Base-by-base conservation (phyloP, 1,140 invertebrate genomes). In the Samia ricini region DNA sequence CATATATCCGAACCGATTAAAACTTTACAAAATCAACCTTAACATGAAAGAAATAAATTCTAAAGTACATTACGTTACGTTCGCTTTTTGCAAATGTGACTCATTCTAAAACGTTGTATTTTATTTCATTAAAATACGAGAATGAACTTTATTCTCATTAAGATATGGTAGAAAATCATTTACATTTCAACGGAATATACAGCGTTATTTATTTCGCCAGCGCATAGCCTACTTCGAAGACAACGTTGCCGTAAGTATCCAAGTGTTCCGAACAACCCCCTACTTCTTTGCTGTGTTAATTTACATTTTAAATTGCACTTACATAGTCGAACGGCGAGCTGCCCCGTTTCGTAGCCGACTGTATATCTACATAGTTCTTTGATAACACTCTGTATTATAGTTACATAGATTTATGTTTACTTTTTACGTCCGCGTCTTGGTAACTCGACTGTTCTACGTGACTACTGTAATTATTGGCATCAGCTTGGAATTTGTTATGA, bases 271-370 rank as follows among this genome's bases (percentile, higher is more conserved):
- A 42, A 42, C 33, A 42, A 4, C 72, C 73, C 81, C 84, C 76
- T 15, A 24, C 19, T 89, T 89, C 87, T 89, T 89, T 88, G 83
- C 81, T 76, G 77, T 81, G 87, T 89, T 88, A 89, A 89, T 89
- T 89, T 89, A 89, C 85, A 89, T 89, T 89, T 89, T 89, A 88
- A 89, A 89, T 88, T 89, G 85, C 87, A 88, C 87, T 89, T 88
- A 87, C 85, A 88, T 89, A 83, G 85, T 81, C 72, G 71, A 76
- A 74, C 76, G 82, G 84, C 83, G 81, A 85, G 68, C 82, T 76
- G 74, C 54, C 68, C 74, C 76, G 83, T 86, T 85, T 82, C 79
- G 77, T 80, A 80, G 69, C 73, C 73, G 68, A 81, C 74, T 78
- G 68, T 76, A 64, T 55, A 61, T 4, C 7, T 42, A 12, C n/a